Evolutionary conservation across 2,888 invertebrate genomes (phyloP).

Genomic region (Eupithecia inturbata): DNA sequence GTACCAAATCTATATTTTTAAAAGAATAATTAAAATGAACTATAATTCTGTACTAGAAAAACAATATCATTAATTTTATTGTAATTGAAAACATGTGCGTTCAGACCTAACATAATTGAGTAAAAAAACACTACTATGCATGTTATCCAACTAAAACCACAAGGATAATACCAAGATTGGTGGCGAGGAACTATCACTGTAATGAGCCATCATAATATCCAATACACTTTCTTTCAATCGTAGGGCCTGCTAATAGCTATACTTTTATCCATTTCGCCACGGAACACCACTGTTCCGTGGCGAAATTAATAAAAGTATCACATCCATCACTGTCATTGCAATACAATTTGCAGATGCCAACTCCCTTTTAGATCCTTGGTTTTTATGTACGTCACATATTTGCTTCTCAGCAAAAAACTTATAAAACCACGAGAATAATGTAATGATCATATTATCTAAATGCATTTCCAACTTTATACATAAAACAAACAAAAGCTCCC

Average conservation of each 20-base stretch:
- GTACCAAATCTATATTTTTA: constrained; percentile 12
- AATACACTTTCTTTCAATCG: neutral
- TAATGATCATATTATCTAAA: constrained; percentile 1
- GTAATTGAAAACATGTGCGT: neutral
- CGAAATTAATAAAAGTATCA: too few relatives aligned
- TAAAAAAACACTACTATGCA: neutral
- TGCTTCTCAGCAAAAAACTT: neutral
- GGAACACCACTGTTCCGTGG: too few relatives aligned
- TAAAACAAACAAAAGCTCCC: constrained; percentile 4
- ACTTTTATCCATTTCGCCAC: neutral
- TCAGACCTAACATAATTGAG: neutral
- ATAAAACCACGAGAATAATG: neutral
- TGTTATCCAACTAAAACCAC: neutral
- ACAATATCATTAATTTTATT: neutral
- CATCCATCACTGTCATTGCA: too few relatives aligned
- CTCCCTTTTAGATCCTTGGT: neutral
- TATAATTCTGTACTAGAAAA: neutral
- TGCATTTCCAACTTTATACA: constrained; percentile 3
- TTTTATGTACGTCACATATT: neutral
- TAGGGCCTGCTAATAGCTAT: neutral
- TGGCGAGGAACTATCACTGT: neutral
- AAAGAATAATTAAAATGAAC: too few relatives aligned
- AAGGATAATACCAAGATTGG: neutral
- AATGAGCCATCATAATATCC: neutral
- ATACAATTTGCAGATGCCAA: too few relatives aligned